Base-by-base conservation (phyloP, 2,888 invertebrate genomes). In the Salticus scenicus region DNA sequence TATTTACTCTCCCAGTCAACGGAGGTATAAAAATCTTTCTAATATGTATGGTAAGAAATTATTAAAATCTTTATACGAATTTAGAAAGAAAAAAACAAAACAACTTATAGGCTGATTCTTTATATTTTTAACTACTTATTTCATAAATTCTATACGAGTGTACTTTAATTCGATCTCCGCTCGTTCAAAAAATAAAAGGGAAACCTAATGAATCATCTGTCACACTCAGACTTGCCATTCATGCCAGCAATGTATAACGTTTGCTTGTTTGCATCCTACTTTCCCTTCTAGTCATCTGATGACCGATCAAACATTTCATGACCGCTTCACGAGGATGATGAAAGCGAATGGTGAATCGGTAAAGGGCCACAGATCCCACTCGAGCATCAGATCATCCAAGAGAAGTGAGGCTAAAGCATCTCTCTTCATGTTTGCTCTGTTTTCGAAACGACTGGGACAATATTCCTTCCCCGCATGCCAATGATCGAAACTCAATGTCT, bases 371-470 rank as follows among this genome's bases (percentile, higher is more conserved):
- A 57, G 57, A 57, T 24, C 57, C 24, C 57, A 17, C 57, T 57
- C 24, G 20, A 24, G 4, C 4, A 5, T 5, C 57, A 57, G 57
- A 57, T 57, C 57, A 57, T 57, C 4, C 57, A 24, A 17, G 57
- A 24, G 24, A 12, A 24, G 17, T 5, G 57, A 24, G 12, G 24
- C 57, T 57, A 24, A 12, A 57, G 57, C 24, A 57, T n/a, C 57
- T 57, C 57, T 57, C 24, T 7, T 20, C 57, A 20, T 82, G 47
- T 82, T 82, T 75, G 75, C 81, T 70, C 74, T 41, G 81, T 82
- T 82, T 82, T 75, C 67, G 75, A 82, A 72, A 77, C 20, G 71
- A 64, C 24, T 24, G 57, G 20, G 12, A 57, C 57, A 57, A 57
- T 57, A 57, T 57, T 24, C 20, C 57, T 57, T 4, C 57, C 24